Evolutionary conservation across 2,113 vertebrate species (phyloP), one percentile per base, ranked within the genome.

Genomic region (Perccottus glenii): DNA sequence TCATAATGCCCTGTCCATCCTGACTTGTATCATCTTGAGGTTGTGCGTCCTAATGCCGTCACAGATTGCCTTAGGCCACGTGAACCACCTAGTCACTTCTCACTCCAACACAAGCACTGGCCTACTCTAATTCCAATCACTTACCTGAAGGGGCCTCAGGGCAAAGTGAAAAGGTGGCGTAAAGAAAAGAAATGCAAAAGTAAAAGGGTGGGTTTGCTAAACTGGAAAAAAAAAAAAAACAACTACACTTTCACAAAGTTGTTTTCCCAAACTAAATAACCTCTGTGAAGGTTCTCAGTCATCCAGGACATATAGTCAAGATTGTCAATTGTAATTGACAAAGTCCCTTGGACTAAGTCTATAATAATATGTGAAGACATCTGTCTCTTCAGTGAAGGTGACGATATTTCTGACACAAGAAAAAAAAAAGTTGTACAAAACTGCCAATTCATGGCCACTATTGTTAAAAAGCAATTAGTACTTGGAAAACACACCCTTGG

Each of bases 1-100:
- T 78, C 52, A 72, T 53, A 58, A 72, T 5, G 52, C 50, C 57
- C 61, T 56, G 64, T 82, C 73, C 73, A 82, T 16, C 11, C 50
- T 66, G n/a, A 72, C 51, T 51, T 51, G 80, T 73, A 65, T 42
- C 64, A 75, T 60, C 76, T 47, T 65, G 46, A 67, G 51, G 57
- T 12, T 55, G 42, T 68, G 71, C 75, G 65, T 84, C 70, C 75
- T 15, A 67, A 14, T 36, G 27, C 42, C 12, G 7, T 70, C 61
- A 60, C 63, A 64, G 8, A 64, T 35, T 38, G 70, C 80, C 73
- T 73, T 15, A 45, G 70, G 67, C 64, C 48, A 52, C n/a, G 44
- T 57, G 63, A 63, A 85, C 52, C 81, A 82, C 83, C 64, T 86
- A 72, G 64, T 66, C 66, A 62, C 50, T 7, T 51, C 8, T 36